phyloP scores from a whole-genome alignment of 2,888 invertebrate genomes.

The Eledona agricola region DNA sequence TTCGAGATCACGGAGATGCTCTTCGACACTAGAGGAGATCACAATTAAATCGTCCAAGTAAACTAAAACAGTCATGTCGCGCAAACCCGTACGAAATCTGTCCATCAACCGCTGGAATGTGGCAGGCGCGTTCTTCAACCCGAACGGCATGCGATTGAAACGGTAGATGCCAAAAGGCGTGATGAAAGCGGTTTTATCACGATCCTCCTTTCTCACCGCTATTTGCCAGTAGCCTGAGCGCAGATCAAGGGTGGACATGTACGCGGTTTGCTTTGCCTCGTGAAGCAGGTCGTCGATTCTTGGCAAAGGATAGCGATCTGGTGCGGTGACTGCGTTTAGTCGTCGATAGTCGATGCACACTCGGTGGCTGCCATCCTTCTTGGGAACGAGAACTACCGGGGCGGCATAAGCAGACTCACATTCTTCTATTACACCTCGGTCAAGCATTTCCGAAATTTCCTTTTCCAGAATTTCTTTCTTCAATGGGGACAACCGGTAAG shows the following conservation, averaged over 20 bases:
- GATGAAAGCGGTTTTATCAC: slow-evolving; percentile 36
- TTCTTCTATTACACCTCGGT: slow-evolving; percentile 54
- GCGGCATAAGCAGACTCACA: slow-evolving; percentile 56
- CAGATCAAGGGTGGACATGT: slow-evolving; percentile 52
- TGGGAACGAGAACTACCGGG: slow-evolving; percentile 54
- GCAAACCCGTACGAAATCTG: slow-evolving; percentile 23
- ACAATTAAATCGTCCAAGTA: slow-evolving; percentile 32
- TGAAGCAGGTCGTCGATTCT: slow-evolving; percentile 58
- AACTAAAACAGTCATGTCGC: slow-evolving; percentile 10
- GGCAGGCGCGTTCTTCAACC: slow-evolving; percentile 28
- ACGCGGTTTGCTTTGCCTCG: slow-evolving; percentile 44
- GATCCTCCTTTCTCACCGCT: too few species aligned
- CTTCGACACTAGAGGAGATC: slow-evolving; percentile 12
- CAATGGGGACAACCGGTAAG: slow-evolving; percentile 51
- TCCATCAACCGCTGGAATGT: slow-evolving; percentile 38
- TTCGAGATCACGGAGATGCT: slow-evolving; percentile 18
- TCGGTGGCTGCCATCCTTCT: slow-evolving; percentile 48
- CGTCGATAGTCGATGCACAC: slow-evolving; percentile 55
- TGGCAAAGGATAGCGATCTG: slow-evolving; percentile 54
- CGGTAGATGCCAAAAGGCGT: slow-evolving; percentile 38
- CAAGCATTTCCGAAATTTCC: slow-evolving; percentile 51
- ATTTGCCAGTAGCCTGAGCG: slow-evolving; percentile 51
- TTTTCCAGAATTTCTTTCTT: slow-evolving; percentile 42
- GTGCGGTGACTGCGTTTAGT: slow-evolving; percentile 42
- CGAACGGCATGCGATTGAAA: slow-evolving; percentile 35